Percentiles rank a stretch among this genome's conserved stretches.
phyloP scores from a whole-genome alignment of 2,888 invertebrate genomes.

The Lithodes maja region DNA sequence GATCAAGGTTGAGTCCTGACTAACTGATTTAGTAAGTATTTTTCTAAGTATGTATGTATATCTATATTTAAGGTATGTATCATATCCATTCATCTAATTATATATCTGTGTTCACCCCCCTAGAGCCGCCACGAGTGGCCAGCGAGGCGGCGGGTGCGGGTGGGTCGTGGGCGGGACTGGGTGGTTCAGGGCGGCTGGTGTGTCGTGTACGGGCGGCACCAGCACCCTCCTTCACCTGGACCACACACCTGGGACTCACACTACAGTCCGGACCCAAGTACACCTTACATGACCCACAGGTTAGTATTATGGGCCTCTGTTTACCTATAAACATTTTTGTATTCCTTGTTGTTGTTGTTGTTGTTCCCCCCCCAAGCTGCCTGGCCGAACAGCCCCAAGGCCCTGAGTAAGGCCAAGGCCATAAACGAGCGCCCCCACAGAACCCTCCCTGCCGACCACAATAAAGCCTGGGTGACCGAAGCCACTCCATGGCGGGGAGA shows the following conservation, averaged over 20 bases:
- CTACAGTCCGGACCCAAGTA: conserved; percentile 86
- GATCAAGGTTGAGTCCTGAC: too few relatives aligned
- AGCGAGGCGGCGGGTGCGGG: conserved; percentile 26
- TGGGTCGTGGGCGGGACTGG: conserved; percentile 62
- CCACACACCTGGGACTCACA: conserved; percentile 77
- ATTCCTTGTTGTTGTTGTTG: conserved; percentile 21
- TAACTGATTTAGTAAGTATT: too few relatives aligned
- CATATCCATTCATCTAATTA: too few relatives aligned
- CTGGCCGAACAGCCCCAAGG: too few relatives aligned
- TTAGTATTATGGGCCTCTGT: conserved; percentile 73
- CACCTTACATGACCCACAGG: conserved; percentile 83
- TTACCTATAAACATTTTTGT: not conserved
- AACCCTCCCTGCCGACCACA: too few relatives aligned
- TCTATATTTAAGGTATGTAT: too few relatives aligned
- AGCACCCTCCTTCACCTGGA: conserved; percentile 89
- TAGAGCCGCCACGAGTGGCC: conserved; percentile 39
- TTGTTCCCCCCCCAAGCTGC: not conserved
- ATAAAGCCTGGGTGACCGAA: too few relatives aligned
- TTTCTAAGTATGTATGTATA: too few relatives aligned
- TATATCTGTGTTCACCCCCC: not conserved
- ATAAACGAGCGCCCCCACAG: too few relatives aligned
- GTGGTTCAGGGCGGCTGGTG: conserved; percentile 74
- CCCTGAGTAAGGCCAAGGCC: too few relatives aligned
- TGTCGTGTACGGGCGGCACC: conserved; percentile 87
- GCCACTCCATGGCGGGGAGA: too few relatives aligned